phyloP scores from a whole-genome alignment of 2,888 invertebrate species.

The Phaedon cochleariae region DNA sequence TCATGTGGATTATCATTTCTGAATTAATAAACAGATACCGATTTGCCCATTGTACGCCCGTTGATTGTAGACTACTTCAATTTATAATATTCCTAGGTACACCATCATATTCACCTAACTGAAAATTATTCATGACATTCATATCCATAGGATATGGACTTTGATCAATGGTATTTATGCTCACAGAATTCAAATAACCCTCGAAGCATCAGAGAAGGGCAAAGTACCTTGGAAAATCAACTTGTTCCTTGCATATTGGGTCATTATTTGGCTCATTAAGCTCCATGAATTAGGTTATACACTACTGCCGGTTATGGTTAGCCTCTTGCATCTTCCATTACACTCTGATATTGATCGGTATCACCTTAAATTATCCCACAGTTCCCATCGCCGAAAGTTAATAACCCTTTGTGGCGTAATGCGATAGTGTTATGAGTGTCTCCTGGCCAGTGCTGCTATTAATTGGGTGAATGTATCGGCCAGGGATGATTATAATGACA shows the following conservation, averaged over 20 bases:
- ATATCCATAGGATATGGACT: no score
- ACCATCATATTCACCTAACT: no score
- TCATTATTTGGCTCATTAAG: conserved; percentile 51
- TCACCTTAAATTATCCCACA: conserved; percentile 50
- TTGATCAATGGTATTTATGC: no score
- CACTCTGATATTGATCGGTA: conserved; percentile 48
- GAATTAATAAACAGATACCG: no score
- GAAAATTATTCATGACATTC: no score
- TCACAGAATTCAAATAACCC: no score
- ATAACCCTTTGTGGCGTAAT: conserved; percentile 53
- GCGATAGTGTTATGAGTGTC: conserved; percentile 52
- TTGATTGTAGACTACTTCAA: no score
- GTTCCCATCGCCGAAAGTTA: conserved; percentile 53
- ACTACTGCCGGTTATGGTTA: conserved; percentile 45
- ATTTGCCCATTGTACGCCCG: no score
- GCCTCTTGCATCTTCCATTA: conserved; percentile 45
- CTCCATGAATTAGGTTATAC: conserved; percentile 49
- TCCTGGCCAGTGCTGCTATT: conserved; percentile 41
- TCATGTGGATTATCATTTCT: no score
- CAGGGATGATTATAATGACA: conserved; percentile 31
- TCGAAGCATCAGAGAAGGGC: conserved; percentile 18
- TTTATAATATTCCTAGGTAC: no score
- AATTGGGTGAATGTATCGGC: conserved; percentile 41
- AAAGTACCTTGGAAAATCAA: conserved; percentile 4
- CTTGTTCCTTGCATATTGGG: conserved; percentile 7